phyloP scores from a whole-genome alignment of 2,888 invertebrate species.

The Tipula unca region DNA sequence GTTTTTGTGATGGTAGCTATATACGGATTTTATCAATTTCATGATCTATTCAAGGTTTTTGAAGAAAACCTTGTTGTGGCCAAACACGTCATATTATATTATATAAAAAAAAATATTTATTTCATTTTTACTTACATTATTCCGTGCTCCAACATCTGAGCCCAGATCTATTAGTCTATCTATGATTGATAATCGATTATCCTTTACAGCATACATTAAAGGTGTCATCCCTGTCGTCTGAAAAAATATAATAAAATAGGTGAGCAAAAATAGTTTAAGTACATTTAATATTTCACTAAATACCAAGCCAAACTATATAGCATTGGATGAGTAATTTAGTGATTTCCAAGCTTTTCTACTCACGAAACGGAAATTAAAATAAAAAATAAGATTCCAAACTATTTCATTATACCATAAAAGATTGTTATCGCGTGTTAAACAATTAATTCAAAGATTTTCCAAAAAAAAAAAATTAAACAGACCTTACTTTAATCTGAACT shows the following conservation, averaged over 20 bases:
- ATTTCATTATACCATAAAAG: too few relatives aligned
- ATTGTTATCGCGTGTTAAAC: too few relatives aligned
- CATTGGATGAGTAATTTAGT: too few relatives aligned
- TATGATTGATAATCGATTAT: conserved; percentile 82
- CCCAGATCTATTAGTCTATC: conserved; percentile 90
- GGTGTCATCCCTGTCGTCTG: conserved; percentile 92
- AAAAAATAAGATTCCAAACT: too few relatives aligned
- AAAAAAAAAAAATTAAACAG: too few relatives aligned
- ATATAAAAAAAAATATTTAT: not conserved
- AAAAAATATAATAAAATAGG: conserved; percentile 35
- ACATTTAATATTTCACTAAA: not conserved
- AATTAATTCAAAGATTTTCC: too few relatives aligned
- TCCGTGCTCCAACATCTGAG: conserved; percentile 81
- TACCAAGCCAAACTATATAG: too few relatives aligned
- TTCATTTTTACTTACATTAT: conserved; percentile 65
- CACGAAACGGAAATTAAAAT: too few relatives aligned
- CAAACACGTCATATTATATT: not conserved
- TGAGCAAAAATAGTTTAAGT: too few relatives aligned
- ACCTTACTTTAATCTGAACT: too few relatives aligned
- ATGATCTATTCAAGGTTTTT: not conserved
- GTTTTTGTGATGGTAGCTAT: too few relatives aligned
- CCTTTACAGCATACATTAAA: conserved; percentile 92
- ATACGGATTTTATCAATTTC: not conserved
- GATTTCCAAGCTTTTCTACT: too few relatives aligned
- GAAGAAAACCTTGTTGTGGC: not conserved